Conservation (phyloP, 1,140 invertebrate genomes). For the Lethrus apterus region DNA sequence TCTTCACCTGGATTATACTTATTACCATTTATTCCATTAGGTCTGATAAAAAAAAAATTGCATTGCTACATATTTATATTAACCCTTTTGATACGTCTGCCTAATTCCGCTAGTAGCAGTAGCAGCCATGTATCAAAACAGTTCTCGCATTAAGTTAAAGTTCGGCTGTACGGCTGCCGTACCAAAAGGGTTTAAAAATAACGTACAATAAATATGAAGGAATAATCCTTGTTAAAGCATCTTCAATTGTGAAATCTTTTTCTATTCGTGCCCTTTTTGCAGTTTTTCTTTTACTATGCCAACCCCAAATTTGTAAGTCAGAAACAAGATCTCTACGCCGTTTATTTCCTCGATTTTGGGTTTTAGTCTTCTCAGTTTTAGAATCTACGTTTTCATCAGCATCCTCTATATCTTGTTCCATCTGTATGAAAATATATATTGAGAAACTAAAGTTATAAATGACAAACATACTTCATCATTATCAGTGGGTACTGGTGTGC, state of each 20-base stretch:
- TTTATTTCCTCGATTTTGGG: constrained; percentile 42
- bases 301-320: constrained; percentile 62
- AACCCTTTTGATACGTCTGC: too few relatives aligned
- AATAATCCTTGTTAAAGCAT: constrained; percentile 54
- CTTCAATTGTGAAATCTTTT: constrained; percentile 56
- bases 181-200: constrained; percentile 5
- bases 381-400: constrained; percentile 29
- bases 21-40: constrained; percentile 25
- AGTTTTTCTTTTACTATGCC: constrained; percentile 64
- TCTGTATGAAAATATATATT: constrained; percentile 22
- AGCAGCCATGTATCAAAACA: too few relatives aligned
- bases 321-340: constrained; percentile 58
- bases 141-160: too few relatives aligned
- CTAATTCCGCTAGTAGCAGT: too few relatives aligned
- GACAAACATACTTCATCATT: constrained; percentile 34
- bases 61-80: not conserved
- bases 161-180: too few relatives aligned
- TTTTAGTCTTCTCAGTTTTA: constrained; percentile 46
- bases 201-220: constrained; percentile 49
- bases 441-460: constrained; percentile 3
- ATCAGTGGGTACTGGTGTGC: constrained; percentile 30
- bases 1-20: constrained; percentile 44
- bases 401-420: constrained; percentile 33
- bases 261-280: constrained; percentile 54
- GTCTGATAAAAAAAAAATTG: constrained; percentile 18